phyloP scores from a whole-genome alignment of 2,797 vertebrate genomes.

The Sebastes matsubarae region DNA sequence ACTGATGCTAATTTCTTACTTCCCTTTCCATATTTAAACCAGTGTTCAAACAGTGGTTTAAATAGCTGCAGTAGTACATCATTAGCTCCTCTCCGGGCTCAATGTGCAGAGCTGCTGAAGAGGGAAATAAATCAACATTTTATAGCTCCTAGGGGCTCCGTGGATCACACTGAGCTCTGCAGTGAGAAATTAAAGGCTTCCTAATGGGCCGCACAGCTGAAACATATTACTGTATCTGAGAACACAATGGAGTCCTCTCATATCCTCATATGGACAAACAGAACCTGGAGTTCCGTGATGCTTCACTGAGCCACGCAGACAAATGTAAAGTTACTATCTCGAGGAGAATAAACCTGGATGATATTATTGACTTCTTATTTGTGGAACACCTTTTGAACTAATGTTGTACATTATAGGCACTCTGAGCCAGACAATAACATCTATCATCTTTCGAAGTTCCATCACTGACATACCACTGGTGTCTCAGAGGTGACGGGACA shows the following conservation, averaged over 20 bases:
- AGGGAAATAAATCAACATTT: constrained; percentile 81
- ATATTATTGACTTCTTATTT: neutral
- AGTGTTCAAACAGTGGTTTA: constrained; percentile 76
- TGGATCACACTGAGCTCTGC: constrained; percentile 74
- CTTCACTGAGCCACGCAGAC: neutral
- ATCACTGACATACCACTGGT: neutral
- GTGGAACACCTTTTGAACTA: neutral
- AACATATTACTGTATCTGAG: constrained; percentile 48
- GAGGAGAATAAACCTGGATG: neutral
- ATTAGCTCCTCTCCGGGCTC: constrained; percentile 76
- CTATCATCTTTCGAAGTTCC: neutral
- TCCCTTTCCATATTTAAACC: constrained; percentile 78
- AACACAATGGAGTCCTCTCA: constrained; percentile 46
- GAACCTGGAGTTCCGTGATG: neutral
- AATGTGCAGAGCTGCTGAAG: constrained; percentile 64
- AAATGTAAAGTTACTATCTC: neutral
- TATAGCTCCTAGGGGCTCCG: constrained; percentile 77
- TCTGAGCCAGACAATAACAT: neutral
- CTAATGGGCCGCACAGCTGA: constrained; percentile 67
- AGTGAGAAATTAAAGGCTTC: constrained; percentile 78
- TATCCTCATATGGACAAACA: constrained; percentile 26
- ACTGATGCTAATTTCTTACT: constrained; percentile 61
- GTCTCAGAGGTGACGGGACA: neutral
- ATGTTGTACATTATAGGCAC: neutral
- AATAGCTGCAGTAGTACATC: constrained; percentile 80